phyloP scores from a whole-genome alignment of 2,888 invertebrate species.

The Papilio protenor region DNA sequence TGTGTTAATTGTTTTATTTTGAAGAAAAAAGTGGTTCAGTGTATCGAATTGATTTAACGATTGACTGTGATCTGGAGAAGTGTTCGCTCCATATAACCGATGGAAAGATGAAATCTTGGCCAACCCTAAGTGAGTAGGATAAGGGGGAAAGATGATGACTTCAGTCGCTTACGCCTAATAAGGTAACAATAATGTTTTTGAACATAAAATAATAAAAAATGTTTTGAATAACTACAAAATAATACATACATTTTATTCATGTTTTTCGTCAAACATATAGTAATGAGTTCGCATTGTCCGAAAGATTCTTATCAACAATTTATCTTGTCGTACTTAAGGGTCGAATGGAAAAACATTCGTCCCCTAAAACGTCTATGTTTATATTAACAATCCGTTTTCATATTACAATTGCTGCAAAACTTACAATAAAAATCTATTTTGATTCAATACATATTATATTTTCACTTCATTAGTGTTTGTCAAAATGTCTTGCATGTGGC shows the following conservation, averaged over 20 bases:
- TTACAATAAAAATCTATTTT: not conserved
- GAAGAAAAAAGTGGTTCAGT: not conserved
- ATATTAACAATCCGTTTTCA: not conserved
- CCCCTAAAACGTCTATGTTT: not conserved
- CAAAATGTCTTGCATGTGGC: not conserved
- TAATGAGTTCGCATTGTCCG: conserved; percentile 6
- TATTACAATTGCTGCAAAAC: not conserved
- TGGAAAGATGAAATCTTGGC: too few species aligned
- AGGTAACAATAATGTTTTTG: too few species aligned
- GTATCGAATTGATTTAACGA: not conserved
- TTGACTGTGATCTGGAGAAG: not conserved
- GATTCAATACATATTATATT: not conserved
- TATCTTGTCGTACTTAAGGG: conserved; percentile 6
- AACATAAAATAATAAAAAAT: not conserved
- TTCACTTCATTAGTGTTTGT: not conserved
- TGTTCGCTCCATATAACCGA: too few species aligned
- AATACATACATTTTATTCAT: not conserved
- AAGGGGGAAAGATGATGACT: too few species aligned
- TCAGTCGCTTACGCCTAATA: too few species aligned
- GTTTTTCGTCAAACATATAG: conserved; percentile 1
- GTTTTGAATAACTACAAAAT: not conserved
- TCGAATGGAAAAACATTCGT: not conserved
- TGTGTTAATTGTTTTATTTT: not conserved
- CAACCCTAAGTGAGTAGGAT: too few species aligned
- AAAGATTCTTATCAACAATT: conserved; percentile 10